phyloP scores from a whole-genome alignment of 2,113 vertebrate genomes.

The Poeciliopsis turrubarensis region DNA sequence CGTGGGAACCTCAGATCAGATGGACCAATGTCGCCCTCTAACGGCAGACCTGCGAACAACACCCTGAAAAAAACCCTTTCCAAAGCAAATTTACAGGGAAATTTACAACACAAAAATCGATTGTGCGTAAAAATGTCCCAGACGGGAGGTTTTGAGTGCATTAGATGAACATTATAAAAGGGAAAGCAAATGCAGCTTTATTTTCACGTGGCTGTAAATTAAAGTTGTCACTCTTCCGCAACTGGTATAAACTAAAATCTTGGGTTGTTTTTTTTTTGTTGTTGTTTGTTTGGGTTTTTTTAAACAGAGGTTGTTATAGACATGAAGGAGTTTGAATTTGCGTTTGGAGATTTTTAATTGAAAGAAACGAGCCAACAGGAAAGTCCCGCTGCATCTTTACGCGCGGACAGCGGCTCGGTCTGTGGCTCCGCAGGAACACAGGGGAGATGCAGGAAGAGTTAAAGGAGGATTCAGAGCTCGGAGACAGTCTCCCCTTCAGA shows the following conservation, averaged over 20 bases:
- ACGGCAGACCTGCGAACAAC: conserved; percentile 24
- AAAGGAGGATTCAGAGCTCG: conserved; percentile 24
- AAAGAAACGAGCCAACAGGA: background rate
- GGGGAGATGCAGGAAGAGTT: background rate
- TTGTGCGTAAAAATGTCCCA: too few relatives aligned
- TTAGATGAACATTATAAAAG: background rate
- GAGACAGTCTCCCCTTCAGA: conserved; percentile 59
- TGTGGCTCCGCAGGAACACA: background rate
- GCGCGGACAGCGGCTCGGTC: conserved; percentile 8
- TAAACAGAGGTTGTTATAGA: background rate
- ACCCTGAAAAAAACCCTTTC: background rate
- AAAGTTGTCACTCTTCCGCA: background rate
- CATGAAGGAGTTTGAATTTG: background rate
- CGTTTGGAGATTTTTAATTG: background rate
- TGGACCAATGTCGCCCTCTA: conserved; percentile 67
- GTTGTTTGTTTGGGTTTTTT: too few relatives aligned
- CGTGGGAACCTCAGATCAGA: conserved; percentile 1
- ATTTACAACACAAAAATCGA: too few relatives aligned
- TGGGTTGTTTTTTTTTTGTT: background rate
- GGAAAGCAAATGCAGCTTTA: background rate
- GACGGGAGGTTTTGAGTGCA: too few relatives aligned
- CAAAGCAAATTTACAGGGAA: background rate
- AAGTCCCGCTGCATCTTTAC: conserved; percentile 21
- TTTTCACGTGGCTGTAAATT: background rate
- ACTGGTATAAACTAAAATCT: background rate